These are phyloP conservation scores for Cariama cristata DNA, from an alignment of 2,113 vertebrate genomes.

Conservation along the genomic window DNA sequence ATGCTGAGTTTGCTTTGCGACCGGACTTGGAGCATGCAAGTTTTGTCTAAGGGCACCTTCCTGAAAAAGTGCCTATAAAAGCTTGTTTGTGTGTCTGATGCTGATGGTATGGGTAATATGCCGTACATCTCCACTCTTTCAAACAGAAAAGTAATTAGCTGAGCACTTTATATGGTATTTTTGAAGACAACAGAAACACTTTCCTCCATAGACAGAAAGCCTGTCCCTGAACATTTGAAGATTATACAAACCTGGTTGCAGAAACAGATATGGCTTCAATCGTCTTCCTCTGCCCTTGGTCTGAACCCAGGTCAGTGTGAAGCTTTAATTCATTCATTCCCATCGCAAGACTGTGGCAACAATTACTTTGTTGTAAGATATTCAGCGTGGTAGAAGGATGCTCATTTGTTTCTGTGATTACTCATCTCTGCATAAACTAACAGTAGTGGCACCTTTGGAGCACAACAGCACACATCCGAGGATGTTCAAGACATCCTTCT, in stretches of 20 bases:
- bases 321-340: conserved; percentile 6
- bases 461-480: neutral
- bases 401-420: conserved; percentile 43
- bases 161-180: neutral
- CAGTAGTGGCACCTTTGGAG: neutral
- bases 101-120: neutral
- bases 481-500: neutral
- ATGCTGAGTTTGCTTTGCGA: neutral
- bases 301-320: neutral
- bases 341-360: neutral
- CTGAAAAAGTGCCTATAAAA: neutral
- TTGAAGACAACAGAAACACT: neutral
- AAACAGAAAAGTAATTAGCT: neutral
- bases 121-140: neutral
- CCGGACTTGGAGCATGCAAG: fast-evolving
- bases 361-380: neutral
- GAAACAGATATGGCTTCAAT: neutral
- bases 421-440: conserved; percentile 1
- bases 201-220: neutral
- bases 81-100: neutral
- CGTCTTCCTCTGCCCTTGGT: neutral
- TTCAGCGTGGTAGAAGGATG: neutral
- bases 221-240: neutral
- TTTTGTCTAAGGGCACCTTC: neutral
- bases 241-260: neutral